These are phyloP conservation scores for Anthoscopus minutus DNA, from an alignment of 2,113 vertebrate species.

Conservation along the genomic window DNA sequence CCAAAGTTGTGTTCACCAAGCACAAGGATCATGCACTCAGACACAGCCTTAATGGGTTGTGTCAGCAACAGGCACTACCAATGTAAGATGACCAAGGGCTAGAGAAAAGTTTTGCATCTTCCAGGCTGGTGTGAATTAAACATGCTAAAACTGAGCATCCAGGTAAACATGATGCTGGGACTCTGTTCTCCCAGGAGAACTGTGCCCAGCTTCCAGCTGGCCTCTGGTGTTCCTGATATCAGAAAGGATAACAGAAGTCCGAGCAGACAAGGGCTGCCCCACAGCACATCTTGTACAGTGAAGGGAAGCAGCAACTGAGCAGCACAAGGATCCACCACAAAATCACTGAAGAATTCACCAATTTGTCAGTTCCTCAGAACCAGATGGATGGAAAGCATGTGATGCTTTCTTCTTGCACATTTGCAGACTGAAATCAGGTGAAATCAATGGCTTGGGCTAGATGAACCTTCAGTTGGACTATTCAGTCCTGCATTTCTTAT, in stretches of 20 bases:
- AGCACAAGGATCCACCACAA: not conserved
- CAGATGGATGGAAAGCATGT: not conserved
- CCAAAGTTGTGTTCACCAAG: not conserved
- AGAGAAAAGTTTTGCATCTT: not conserved
- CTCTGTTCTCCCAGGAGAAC: not conserved
- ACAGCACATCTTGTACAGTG: fast-evolving
- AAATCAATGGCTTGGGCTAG: not conserved
- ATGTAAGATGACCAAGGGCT: not conserved
- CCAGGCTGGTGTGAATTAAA: not conserved
- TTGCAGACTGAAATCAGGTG: not conserved
- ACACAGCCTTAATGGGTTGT: not conserved
- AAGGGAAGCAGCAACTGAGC: not conserved
- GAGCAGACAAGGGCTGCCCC: not conserved
- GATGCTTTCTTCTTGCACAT: not conserved
- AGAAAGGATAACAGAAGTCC: not conserved
- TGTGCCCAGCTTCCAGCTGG: fast-evolving
- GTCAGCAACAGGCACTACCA: not conserved
- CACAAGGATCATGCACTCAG: not conserved
- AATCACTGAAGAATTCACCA: not conserved
- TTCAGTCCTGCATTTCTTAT: not conserved
- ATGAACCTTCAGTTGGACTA: not conserved
- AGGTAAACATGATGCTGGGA: not conserved
- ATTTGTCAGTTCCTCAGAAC: not conserved
- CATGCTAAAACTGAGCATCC: not conserved
- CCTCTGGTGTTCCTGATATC: not conserved